These are phyloP conservation scores for Typhlichthys subterraneus DNA, from an alignment of 2,797 vertebrate genomes.

Conservation along the genomic window DNA sequence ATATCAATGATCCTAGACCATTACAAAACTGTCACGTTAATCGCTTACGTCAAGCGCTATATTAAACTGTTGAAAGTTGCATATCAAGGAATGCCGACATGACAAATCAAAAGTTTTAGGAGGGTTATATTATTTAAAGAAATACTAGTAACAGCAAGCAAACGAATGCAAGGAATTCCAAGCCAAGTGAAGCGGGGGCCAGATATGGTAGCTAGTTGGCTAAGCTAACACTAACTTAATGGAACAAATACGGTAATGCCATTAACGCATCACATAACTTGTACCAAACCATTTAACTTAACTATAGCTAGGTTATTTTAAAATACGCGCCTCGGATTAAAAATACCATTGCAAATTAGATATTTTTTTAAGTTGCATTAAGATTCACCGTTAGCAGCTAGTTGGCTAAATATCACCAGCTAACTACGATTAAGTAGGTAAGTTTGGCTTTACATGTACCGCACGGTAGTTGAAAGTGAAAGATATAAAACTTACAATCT, in stretches of 20 bases:
- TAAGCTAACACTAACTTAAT: slow-evolving; percentile 57
- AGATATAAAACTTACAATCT: slow-evolving; percentile 22
- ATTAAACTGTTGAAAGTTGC: too few relatives aligned
- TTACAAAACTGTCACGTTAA: not conserved
- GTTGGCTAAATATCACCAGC: slow-evolving; percentile 51
- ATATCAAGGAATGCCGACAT: not conserved
- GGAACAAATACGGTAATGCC: slow-evolving; percentile 22
- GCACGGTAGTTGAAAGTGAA: slow-evolving; percentile 16
- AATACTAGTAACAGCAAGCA: not conserved
- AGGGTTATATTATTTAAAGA: not conserved
- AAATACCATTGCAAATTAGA: not conserved
- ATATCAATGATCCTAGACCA: slow-evolving; percentile 29
- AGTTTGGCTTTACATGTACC: slow-evolving; percentile 51
- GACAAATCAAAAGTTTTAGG: not conserved
- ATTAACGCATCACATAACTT: not conserved
- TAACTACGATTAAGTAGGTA: slow-evolving; percentile 41
- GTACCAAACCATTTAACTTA: not conserved
- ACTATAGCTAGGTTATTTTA: not conserved
- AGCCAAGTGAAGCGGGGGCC: slow-evolving; percentile 44
- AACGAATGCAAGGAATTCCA: slow-evolving; percentile 23
- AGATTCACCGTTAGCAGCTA: slow-evolving; percentile 7
- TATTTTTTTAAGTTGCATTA: not conserved
- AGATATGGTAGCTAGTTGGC: slow-evolving; percentile 59
- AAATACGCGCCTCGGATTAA: not conserved
- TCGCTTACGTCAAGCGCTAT: not conserved